A percentile compares a stretch with the other conserved stretches of the same genome.
phyloP scores from a whole-genome alignment of 2,113 vertebrate genomes.

The Dendrocopos noguchii region DNA sequence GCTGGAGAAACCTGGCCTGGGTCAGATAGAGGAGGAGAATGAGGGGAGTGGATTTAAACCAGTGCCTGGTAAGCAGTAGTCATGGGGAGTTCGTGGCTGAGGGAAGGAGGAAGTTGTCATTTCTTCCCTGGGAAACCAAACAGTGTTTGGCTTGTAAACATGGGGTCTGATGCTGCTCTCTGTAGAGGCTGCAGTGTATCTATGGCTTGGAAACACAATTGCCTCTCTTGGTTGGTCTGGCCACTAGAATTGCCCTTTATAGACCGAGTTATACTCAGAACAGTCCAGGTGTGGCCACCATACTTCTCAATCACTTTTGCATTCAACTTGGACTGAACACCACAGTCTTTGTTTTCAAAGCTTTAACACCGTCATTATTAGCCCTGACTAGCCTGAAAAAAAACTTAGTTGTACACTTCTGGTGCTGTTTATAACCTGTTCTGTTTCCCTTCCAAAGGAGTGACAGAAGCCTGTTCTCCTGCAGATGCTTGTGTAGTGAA shows the following conservation, averaged over 20 bases:
- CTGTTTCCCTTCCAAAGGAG: not conserved
- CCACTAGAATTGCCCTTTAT: not conserved
- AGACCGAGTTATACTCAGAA: not conserved
- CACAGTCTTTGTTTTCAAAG: not conserved
- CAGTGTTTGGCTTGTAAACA: not conserved
- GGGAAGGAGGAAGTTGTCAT: not conserved
- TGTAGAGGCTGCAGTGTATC: not conserved
- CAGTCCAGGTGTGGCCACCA: not conserved
- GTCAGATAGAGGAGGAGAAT: constrained; percentile 81
- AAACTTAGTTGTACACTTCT: not conserved
- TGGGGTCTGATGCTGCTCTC: not conserved
- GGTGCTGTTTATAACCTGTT: not conserved
- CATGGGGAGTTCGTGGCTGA: not conserved
- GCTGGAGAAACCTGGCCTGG: constrained; percentile 81
- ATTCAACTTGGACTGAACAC: not conserved
- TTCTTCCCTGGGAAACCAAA: not conserved
- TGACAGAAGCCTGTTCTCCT: not conserved
- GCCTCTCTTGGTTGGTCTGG: not conserved
- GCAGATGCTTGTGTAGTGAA: not conserved
- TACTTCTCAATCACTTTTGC: not conserved
- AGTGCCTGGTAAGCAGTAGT: constrained; percentile 80
- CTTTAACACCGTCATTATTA: not conserved
- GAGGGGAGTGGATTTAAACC: constrained; percentile 79
- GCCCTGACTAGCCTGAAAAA: not conserved
- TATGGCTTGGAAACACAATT: not conserved